Evolutionary conservation across 2,888 invertebrate species (phyloP).

Genomic region (Cosmopolites sordidus): DNA sequence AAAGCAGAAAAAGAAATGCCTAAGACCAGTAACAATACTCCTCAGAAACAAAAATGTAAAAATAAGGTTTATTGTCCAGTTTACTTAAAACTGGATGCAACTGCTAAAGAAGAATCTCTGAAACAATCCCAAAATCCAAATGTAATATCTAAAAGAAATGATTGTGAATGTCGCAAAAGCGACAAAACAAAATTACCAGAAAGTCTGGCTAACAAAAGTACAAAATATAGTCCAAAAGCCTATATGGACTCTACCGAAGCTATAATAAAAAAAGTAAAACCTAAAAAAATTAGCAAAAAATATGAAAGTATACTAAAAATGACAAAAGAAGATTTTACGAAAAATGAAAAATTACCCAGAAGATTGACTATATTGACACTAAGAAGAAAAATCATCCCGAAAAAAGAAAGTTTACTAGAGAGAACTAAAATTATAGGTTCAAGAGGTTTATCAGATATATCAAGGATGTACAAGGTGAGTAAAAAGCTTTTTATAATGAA

Average conservation of each 20-base stretch:
- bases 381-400: constrained; percentile 6
- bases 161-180: constrained; percentile 8
- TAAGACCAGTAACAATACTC: constrained; percentile 3
- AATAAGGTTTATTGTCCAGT: constrained; percentile 11
- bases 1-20: constrained; percentile 22
- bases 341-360: constrained; percentile 2
- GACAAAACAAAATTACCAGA: background rate
- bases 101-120: constrained; percentile 11
- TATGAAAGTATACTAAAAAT: no score
- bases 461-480: no score
- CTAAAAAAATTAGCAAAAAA: no score
- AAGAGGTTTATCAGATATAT: no score
- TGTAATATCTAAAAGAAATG: constrained; percentile 2
- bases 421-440: no score
- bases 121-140: background rate
- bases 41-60: background rate
- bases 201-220: background rate
- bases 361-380: constrained; percentile 8
- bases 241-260: background rate
- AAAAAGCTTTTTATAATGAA: no score
- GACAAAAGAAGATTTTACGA: background rate
- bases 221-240: background rate
- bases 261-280: no score
- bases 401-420: background rate
- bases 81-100: constrained; percentile 24